phyloP scores from a whole-genome alignment of 2,797 vertebrate species.

The Pogoniulus pusillus region DNA sequence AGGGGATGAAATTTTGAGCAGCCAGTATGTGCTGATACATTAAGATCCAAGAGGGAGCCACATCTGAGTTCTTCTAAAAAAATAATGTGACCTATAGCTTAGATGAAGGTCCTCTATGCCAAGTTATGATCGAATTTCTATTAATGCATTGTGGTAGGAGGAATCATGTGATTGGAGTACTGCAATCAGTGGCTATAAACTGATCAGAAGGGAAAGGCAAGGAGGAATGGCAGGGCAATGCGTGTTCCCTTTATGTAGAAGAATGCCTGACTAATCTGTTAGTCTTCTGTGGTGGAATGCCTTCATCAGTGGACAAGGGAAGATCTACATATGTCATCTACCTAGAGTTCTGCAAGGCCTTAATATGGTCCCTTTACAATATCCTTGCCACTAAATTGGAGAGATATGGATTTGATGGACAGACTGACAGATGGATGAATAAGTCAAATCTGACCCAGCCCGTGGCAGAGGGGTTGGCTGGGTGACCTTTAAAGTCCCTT shows the following conservation, averaged over 20 bases:
- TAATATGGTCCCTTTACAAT: neutral
- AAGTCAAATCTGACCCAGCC: too few species aligned
- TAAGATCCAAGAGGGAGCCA: neutral
- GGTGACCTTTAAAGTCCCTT: too few species aligned
- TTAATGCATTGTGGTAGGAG: neutral
- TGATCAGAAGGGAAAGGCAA: neutral
- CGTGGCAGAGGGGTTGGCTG: too few species aligned
- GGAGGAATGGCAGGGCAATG: neutral
- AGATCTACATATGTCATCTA: too few species aligned
- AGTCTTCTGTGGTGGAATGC: neutral
- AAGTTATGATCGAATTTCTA: rapidly evolving
- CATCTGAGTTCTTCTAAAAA: neutral
- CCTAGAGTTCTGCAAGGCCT: neutral
- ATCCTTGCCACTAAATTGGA: neutral
- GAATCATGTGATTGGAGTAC: neutral
- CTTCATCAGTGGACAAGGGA: too few species aligned
- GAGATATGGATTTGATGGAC: neutral
- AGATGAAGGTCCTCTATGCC: neutral
- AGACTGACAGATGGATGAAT: too few species aligned
- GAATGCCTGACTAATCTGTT: neutral
- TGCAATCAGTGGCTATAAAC: neutral
- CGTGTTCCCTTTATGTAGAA: neutral
- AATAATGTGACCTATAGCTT: neutral
- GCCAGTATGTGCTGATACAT: neutral
- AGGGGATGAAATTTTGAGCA: neutral